Conservation (phyloP, 2,888 invertebrate genomes). For the Latheticus oryzae region DNA sequence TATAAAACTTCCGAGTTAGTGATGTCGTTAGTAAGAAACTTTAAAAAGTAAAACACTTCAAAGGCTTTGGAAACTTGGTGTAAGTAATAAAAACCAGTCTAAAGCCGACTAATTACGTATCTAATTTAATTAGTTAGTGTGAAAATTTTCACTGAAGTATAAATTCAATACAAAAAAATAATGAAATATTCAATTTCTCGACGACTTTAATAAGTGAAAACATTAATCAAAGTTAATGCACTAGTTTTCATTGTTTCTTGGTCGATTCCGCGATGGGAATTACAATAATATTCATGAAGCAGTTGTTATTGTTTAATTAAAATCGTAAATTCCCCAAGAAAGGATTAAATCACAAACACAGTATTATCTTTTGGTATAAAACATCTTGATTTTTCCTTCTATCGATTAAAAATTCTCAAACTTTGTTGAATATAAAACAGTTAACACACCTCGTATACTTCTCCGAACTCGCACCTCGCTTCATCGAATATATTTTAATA, state of each 20-base stretch:
- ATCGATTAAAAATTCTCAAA: no score
- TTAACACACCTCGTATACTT: slow-evolving; percentile 6
- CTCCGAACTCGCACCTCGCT: slow-evolving; percentile 4
- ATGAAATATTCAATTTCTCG: no score
- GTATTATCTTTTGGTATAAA: no score
- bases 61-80: slow-evolving; percentile 3
- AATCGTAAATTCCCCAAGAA: slow-evolving; percentile 34
- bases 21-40: neutral
- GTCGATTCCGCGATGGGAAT: slow-evolving; percentile 16
- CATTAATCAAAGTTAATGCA: slow-evolving; percentile 28
- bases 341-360: no score
- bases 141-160: slow-evolving; percentile 6
- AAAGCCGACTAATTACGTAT: slow-evolving; percentile 12
- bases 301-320: slow-evolving; percentile 34
- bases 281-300: slow-evolving; percentile 28
- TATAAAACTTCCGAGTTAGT: no score
- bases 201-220: slow-evolving; percentile 18
- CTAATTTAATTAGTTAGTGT: slow-evolving; percentile 18
- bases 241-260: slow-evolving; percentile 28
- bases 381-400: no score
- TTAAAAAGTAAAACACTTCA: slow-evolving; percentile 17
- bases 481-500: slow-evolving; percentile 10
- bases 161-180: no score
- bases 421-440: slow-evolving; percentile 2
- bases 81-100: slow-evolving; percentile 19